A percentile compares a stretch with the other conserved stretches of the same genome.
These are phyloP conservation scores for Ditylenchus weischeri DNA, from an alignment of 2,888 invertebrate species.

Conservation along the genomic window DNA sequence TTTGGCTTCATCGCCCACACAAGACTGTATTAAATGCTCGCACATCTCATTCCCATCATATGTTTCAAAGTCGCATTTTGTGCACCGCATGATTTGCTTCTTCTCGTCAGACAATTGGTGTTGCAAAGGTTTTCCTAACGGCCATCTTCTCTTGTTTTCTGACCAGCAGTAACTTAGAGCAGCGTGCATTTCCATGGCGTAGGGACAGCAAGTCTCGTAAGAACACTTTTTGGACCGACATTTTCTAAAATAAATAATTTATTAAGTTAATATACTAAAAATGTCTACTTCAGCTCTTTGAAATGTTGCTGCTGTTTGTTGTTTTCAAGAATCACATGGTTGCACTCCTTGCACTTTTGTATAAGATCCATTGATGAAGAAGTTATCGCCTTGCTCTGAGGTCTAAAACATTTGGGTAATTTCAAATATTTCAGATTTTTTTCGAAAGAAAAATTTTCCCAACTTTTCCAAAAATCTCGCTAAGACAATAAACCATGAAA, in stretches of 20 bases:
- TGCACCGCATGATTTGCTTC: background rate
- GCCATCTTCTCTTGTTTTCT: constrained; percentile 6
- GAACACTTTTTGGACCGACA: constrained; percentile 7
- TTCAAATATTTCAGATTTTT: too few relatives aligned
- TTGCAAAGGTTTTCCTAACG: background rate
- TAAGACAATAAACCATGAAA: too few relatives aligned
- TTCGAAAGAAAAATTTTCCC: too few relatives aligned
- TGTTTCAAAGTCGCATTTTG: constrained; percentile 3
- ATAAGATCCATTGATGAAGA: constrained; percentile 1
- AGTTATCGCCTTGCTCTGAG: background rate
- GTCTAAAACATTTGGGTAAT: background rate
- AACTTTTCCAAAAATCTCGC: too few relatives aligned
- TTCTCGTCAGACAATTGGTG: too few relatives aligned
- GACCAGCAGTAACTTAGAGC: constrained; percentile 4
- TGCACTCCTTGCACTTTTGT: constrained; percentile 1
- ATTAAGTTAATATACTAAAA: background rate
- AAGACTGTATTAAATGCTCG: background rate
- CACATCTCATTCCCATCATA: background rate
- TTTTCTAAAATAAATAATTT: background rate
- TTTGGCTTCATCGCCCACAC: background rate
- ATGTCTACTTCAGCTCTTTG: background rate
- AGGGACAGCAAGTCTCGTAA: constrained; percentile 4
- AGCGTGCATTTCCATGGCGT: constrained; percentile 6
- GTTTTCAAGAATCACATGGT: constrained; percentile 4
- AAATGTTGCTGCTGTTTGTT: constrained; percentile 3